Evolutionary conservation across 1,140 invertebrate genomes (phyloP).

Genomic region (Nomia melanderi): DNA sequence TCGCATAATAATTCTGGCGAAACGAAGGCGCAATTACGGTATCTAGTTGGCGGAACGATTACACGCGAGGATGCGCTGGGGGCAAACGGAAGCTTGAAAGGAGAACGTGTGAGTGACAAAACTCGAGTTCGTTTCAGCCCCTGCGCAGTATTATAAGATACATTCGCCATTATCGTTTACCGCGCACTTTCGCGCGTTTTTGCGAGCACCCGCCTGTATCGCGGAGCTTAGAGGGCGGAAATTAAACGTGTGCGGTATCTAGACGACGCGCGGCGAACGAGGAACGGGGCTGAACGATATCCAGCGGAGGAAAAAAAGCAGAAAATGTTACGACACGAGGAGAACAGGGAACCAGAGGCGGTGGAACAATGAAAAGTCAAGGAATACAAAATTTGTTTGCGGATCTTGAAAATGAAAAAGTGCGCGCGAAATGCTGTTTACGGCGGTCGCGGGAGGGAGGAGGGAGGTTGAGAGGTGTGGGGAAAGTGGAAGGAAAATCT

Average conservation of each 20-base stretch:
- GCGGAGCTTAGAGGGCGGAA: constrained; percentile 24
- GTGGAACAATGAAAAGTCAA: not conserved
- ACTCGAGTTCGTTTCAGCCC: not conserved
- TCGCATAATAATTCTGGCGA: not conserved
- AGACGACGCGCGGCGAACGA: not conserved
- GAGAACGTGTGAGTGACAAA: constrained; percentile 2
- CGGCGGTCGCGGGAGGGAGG: no score
- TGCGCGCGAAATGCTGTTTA: no score
- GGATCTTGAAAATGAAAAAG: not conserved
- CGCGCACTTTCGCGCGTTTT: constrained; percentile 14
- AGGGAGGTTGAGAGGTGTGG: no score
- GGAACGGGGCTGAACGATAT: not conserved
- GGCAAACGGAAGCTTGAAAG: not conserved
- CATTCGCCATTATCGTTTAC: constrained; percentile 36
- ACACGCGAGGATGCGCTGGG: not conserved
- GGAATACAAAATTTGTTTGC: not conserved
- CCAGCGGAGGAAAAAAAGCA: not conserved
- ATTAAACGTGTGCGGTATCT: constrained; percentile 31
- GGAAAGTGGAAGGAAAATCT: no score
- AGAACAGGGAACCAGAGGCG: not conserved
- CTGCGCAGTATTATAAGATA: constrained; percentile 22
- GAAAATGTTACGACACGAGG: not conserved
- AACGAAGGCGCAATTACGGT: not conserved
- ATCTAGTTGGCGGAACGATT: not conserved
- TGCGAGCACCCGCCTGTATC: not conserved